Conservation (phyloP, 2,888 invertebrate species). For the Nemotelus nigrinus region DNA sequence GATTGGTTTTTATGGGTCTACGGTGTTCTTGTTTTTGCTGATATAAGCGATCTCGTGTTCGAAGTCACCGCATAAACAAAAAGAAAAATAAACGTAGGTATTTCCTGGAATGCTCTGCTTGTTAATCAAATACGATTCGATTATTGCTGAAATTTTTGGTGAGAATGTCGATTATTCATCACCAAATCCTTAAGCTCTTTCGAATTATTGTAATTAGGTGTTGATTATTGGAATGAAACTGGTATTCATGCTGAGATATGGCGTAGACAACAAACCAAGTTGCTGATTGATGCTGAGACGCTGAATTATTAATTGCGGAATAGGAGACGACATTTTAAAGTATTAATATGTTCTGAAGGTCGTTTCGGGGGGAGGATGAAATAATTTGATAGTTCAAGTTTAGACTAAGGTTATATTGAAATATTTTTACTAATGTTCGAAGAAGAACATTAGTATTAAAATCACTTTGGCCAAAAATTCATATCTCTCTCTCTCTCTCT, state of each 20-base stretch:
- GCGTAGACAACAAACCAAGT: background rate
- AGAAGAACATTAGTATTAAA: too few relatives aligned
- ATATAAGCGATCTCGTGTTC: background rate
- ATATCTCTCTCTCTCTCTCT: too few relatives aligned
- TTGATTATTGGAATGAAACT: conserved; percentile 24
- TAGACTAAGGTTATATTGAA: too few relatives aligned
- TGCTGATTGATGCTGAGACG: background rate
- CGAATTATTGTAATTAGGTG: conserved; percentile 40
- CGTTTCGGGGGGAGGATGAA: too few relatives aligned
- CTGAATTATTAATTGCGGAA: background rate
- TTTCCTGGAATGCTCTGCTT: conserved; percentile 34
- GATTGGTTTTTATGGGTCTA: background rate
- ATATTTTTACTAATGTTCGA: too few relatives aligned
- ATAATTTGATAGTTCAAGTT: too few relatives aligned
- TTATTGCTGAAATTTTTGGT: conserved; percentile 33
- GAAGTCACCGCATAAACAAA: too few relatives aligned
- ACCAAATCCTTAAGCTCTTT: conserved; percentile 4
- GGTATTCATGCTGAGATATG: conserved; percentile 29
- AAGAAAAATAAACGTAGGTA: conserved; percentile 4
- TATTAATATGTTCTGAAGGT: too few relatives aligned
- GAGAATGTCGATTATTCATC: conserved; percentile 39
- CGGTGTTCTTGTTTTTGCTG: background rate
- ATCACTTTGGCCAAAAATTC: too few relatives aligned
- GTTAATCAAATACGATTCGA: conserved; percentile 21
- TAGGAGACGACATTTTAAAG: background rate